Evolutionary conservation across 2,113 vertebrate genomes (phyloP), one percentile per base, ranked within the genome.

Genomic region (Hippocampus guttulatus): DNA sequence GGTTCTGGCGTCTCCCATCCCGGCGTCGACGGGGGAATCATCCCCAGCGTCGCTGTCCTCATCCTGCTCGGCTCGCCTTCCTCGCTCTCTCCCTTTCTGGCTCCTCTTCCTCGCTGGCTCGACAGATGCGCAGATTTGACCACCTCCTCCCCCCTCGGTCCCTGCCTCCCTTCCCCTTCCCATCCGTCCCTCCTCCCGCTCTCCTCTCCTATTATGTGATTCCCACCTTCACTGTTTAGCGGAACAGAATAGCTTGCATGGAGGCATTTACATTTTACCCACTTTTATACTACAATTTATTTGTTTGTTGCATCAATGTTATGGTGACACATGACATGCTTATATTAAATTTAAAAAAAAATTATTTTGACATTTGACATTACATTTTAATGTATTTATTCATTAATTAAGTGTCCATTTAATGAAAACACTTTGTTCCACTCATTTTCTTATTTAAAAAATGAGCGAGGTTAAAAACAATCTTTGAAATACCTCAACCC

Each of bases 121-220:
- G 80, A 82, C 87, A 90, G 83, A 87, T 89, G 84, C 85, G 82
- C 80, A 82, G 81, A 84, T 80, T 75, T 11, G 82, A 68, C 71
- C 74, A 41, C 75, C 75, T 71, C 67, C 82, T 67, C 69, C 70
- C 72, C 68, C 30, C 58, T 69, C 41, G 40, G 21, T 11, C 67
- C 5, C 57, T 67, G 21, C 47, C 65, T 60, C 64, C 21, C 77
- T 69, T 61, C 65, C 65, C 71, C 68, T 33, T 57, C 62, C 49
- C 61, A 77, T 70, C 69, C 60, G 63, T 58, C 54, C 40, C 72
- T 65, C 60, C 76, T 75, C 51, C 40, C 43, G 20, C 8, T 33
- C 70, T 54, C 3, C 49, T 64, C 16, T 5, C 69, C 41, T 65
- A 65, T 65, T 25, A 47, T 65, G 43, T 18, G 41, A 45, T 65